Percentiles rank a stretch among this genome's conserved stretches.
These are phyloP conservation scores for Eriosoma lanigerum DNA, from an alignment of 1,140 invertebrate genomes.

Conservation along the genomic window DNA sequence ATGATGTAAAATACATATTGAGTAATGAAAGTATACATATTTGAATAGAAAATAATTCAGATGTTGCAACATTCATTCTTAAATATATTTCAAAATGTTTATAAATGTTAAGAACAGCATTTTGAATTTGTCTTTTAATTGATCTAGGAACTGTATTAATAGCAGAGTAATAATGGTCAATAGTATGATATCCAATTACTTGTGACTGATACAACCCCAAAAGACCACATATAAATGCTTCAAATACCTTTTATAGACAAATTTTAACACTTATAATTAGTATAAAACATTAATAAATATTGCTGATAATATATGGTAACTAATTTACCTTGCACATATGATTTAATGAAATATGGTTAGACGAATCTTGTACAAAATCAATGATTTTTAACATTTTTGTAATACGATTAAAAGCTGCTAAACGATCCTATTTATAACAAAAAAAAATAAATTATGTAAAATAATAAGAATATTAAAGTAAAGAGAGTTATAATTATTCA, in stretches of 20 bases:
- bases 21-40: constrained; percentile 49
- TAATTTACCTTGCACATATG: constrained; percentile 46
- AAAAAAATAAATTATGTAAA: background rate
- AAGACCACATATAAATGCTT: constrained; percentile 45
- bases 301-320: background rate
- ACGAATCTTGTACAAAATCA: constrained; percentile 47
- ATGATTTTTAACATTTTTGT: constrained; percentile 59
- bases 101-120: constrained; percentile 60
- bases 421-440: constrained; percentile 57
- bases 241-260: constrained; percentile 26
- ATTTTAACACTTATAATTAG: background rate
- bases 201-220: constrained; percentile 53
- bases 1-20: constrained; percentile 46
- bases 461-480: background rate
- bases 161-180: constrained; percentile 50
- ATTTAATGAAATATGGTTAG: constrained; percentile 31
- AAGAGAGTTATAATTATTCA: too few species aligned
- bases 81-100: constrained; percentile 58
- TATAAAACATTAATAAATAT: background rate
- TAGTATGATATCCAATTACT: constrained; percentile 57
- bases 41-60: constrained; percentile 45
- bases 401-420: constrained; percentile 62
- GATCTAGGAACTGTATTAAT: constrained; percentile 59
- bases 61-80: constrained; percentile 38
- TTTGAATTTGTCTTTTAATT: constrained; percentile 59